Percentiles rank a stretch among this genome's conserved stretches.
phyloP scores from a whole-genome alignment of 2,888 invertebrate genomes.

The Folsomia candida region DNA sequence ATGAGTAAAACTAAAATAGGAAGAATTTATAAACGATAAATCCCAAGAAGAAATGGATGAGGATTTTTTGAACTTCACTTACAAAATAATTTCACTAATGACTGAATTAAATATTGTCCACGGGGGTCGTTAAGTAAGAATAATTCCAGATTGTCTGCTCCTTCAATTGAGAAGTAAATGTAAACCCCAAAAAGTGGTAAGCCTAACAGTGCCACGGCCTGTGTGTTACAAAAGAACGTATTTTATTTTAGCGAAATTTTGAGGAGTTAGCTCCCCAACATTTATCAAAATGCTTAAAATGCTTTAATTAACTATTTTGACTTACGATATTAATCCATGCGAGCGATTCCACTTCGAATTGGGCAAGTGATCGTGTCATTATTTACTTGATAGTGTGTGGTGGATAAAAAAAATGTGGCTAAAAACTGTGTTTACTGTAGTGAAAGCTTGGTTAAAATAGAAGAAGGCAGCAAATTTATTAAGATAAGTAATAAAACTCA shows the following conservation, averaged over 20 bases:
- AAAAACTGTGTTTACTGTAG: no score
- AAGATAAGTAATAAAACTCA: no score
- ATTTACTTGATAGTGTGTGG: no score
- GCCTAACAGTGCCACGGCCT: slow-evolving; percentile 24
- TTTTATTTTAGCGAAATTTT: no score
- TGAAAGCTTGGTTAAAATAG: no score
- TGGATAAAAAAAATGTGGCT: no score
- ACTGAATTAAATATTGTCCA: slow-evolving; percentile 25
- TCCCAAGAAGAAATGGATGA: not conserved
- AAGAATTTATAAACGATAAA: no score
- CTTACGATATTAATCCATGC: slow-evolving; percentile 36
- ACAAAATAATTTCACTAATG: slow-evolving; percentile 28
- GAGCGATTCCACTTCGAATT: slow-evolving; percentile 5
- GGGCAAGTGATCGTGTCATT: no score
- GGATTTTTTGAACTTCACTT: not conserved
- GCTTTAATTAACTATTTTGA: not conserved
- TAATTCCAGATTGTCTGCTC: slow-evolving; percentile 17
- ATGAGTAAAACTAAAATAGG: slow-evolving; percentile 16
- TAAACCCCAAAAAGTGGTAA: slow-evolving; percentile 28
- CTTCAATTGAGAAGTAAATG: slow-evolving; percentile 19
- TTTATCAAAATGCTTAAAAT: not conserved
- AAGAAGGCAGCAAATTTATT: no score
- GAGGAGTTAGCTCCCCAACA: no score
- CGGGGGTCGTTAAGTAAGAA: slow-evolving; percentile 16
- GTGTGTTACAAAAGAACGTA: no score